Conservation (phyloP, 2,888 invertebrate genomes). For the Limnephilus auricula region DNA sequence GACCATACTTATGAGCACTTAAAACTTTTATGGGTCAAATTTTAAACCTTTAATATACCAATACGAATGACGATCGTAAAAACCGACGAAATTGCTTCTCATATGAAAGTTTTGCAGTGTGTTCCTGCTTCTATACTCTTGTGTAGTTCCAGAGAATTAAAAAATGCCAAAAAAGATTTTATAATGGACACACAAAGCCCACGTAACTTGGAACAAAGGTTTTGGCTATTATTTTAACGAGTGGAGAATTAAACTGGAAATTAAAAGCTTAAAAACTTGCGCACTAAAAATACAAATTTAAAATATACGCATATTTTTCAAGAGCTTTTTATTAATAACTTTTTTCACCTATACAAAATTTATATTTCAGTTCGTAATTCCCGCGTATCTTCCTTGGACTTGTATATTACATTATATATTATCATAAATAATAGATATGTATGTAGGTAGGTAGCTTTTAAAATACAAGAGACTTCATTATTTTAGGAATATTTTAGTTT, state of each 20-base stretch:
- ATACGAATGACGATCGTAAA: conserved; percentile 27
- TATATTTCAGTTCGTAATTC: background rate
- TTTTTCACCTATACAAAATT: background rate
- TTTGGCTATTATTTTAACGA: background rate
- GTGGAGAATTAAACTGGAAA: background rate
- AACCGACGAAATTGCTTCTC: conserved; percentile 21
- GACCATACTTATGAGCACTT: conserved; percentile 12
- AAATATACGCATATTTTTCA: too few relatives aligned
- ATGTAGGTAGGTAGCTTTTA: too few relatives aligned
- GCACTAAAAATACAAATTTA: background rate
- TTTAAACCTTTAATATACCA: conserved; percentile 36
- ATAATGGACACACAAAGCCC: background rate
- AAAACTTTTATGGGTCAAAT: conserved; percentile 28
- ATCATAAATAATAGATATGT: too few relatives aligned
- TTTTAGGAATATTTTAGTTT: too few relatives aligned
- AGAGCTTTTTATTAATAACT: background rate
- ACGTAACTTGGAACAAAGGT: background rate
- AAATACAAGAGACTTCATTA: too few relatives aligned
- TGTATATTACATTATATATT: too few relatives aligned
- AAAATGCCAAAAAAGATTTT: background rate
- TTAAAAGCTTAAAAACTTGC: background rate
- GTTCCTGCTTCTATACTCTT: background rate
- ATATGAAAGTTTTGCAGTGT: background rate
- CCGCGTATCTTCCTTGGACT: too few relatives aligned
- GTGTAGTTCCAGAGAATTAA: background rate